Percentiles rank a stretch among this genome's conserved stretches.
Evolutionary conservation across 1,140 invertebrate species (phyloP).

Genomic region (Eciton burchellii): DNA sequence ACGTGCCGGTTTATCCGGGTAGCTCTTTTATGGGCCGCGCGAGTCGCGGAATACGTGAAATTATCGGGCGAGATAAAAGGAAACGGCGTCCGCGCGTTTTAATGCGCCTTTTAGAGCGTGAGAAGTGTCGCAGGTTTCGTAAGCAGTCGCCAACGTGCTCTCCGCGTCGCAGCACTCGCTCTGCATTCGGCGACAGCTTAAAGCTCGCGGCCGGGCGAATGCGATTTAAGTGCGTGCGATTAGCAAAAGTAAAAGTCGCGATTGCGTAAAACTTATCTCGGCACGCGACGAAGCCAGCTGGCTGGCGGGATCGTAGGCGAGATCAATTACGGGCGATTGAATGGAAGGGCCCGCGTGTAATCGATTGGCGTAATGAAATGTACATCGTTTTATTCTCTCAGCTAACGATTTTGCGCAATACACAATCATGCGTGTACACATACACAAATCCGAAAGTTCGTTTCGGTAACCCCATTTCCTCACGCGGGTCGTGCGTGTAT

Average conservation of each 20-base stretch:
- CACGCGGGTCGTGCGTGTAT: not conserved
- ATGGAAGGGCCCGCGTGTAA: too few species aligned
- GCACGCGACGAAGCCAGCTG: too few species aligned
- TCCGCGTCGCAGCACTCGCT: conserved; percentile 1
- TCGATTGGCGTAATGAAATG: too few species aligned
- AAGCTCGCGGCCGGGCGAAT: conserved; percentile 12
- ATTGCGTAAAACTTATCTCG: too few species aligned
- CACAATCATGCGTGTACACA: too few species aligned
- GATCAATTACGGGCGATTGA: too few species aligned
- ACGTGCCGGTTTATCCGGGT: conserved; percentile 66
- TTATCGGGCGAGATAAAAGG: conserved; percentile 56
- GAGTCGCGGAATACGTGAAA: conserved; percentile 58
- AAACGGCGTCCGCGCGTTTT: conserved; percentile 31
- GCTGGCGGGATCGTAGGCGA: too few species aligned
- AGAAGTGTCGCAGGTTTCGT: conserved; percentile 52
- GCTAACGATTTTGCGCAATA: too few species aligned
- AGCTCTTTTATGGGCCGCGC: conserved; percentile 63
- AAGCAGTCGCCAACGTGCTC: conserved; percentile 29
- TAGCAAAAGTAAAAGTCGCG: not conserved
- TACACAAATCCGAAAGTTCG: conserved; percentile 17
- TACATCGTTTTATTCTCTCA: too few species aligned
- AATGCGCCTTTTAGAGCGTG: conserved; percentile 56
- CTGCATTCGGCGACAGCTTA: not conserved
- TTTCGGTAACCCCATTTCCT: conserved; percentile 27
- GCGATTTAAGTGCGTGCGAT: not conserved